Percentiles rank a stretch among this genome's conserved stretches.
Conservation (phyloP, 23 tunicate genomes). For the Halocynthia aurantium region DNA sequence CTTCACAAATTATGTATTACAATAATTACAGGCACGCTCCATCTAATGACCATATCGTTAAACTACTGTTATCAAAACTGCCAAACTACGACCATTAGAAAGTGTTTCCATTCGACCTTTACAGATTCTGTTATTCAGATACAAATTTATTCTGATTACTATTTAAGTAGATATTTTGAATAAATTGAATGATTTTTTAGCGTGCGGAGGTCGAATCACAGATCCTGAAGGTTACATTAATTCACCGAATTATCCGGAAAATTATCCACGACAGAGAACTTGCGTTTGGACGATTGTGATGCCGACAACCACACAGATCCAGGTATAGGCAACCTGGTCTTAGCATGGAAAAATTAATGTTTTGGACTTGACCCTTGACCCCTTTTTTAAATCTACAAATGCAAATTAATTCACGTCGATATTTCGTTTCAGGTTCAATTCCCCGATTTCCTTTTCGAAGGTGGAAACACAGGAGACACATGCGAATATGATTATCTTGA, state of each 20-base stretch:
- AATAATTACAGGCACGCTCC: too few species aligned
- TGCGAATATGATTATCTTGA: slow-evolving; percentile 83
- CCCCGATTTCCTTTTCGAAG: slow-evolving; percentile 75
- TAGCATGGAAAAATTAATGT: not conserved
- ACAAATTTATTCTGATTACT: too few species aligned
- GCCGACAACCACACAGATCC: slow-evolving; percentile 66
- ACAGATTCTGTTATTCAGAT: too few species aligned
- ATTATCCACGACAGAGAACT: slow-evolving; percentile 45
- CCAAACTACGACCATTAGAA: too few species aligned
- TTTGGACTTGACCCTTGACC: not conserved
- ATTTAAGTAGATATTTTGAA: too few species aligned
- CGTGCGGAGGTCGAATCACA: slow-evolving; percentile 83
- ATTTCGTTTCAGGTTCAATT: slow-evolving; percentile 52
- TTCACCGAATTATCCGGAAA: slow-evolving; percentile 88
- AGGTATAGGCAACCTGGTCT: slow-evolving; percentile 19
- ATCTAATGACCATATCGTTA: too few species aligned
- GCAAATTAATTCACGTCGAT: not conserved
- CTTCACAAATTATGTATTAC: not conserved
- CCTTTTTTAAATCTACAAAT: not conserved
- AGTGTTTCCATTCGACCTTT: too few species aligned
- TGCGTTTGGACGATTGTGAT: slow-evolving; percentile 88
- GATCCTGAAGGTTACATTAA: slow-evolving; percentile 65
- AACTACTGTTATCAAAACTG: too few species aligned
- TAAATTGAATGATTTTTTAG: slow-evolving; percentile 17
- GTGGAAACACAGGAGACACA: slow-evolving; percentile 39